Evolutionary conservation across 2,797 vertebrate species (phyloP), one percentile per base, ranked within the genome.

Genomic region (Periophthalmus magnuspinnatus): DNA sequence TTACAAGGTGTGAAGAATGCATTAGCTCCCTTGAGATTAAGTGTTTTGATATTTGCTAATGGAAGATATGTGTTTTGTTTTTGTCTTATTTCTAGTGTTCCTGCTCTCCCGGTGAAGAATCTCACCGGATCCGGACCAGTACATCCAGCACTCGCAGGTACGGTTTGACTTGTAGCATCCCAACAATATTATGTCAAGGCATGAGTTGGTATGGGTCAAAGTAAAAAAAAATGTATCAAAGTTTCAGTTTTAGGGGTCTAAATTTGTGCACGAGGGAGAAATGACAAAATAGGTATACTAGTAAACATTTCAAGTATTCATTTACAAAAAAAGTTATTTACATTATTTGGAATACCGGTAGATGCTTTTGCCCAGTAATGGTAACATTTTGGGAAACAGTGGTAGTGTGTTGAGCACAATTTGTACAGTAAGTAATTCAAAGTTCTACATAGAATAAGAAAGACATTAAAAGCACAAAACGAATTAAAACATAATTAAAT

Each of bases 51-150:
- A 48, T 64, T 63, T 47, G 22, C 41, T 64, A 47, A 64, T 64
- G 62, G 61, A 64, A 65, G 48, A 52, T 54, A 28, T 54, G 1
- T 24, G 8, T 38, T 55, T 41, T 41, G 38, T 41, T 38, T 56
- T 68, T 41, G 56, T 74, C 69, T 0, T 16, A 5, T 45, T 14
- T 67, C 0, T 79, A 98, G 97, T 56, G 96, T 99, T 71, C 97
- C 97, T 6, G 96, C 97, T 0, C 95, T 99, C 48, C 97, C 97
- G 0, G 97, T 98, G 33, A 99, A 98, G 94, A 98, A 98, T 75
- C 89, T 98, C 77, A 97, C 96, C 6, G 95, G 96, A 41, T 95
- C 95, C 0, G 96, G 97, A 62, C 96, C 97, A 0, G 92, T 98
- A 33, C 97, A 97, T 45, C 97, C 97, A 2, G 97, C 97, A 14